Evolutionary conservation across 2,113 vertebrate genomes (phyloP), one percentile per base, ranked within the genome.

Genomic region (Aptenodytes forsteri): DNA sequence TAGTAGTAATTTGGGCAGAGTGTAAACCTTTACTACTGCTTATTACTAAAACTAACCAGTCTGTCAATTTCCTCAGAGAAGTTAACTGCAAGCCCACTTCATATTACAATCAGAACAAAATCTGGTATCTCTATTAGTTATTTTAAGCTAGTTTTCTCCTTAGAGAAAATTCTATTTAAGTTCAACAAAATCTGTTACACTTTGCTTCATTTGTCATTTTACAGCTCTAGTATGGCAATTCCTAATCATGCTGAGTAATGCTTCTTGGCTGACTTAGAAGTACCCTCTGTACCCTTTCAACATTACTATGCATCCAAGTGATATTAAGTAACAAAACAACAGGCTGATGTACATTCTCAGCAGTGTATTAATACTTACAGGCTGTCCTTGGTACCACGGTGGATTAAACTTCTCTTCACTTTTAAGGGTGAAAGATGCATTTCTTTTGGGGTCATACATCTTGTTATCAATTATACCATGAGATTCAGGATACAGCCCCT

Each of bases 391-490:
- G 97, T 99, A 99, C 99, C 99, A 99, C n/a, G 89, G 76, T 1
- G 98, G 91, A 89, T 99, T 98, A 89, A 97, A 98, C 96, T 99
- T 99, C 97, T 99, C 99, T 2, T 94, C 4, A 10, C 25, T 98
- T 97, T 30, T 99, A 69, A 99, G 97, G 56, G 98, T 98, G 97
- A 99, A 99, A 34, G 42, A 97, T 65, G 97, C 92, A 42, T 99
- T 98, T 72, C 95, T 98, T 50, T 86, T 96, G 64, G 99, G 98
- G 38, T 99, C 99, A 75, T 99, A 99, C 98, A 99, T 99, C 97
- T 99, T 99, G 97, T 99, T 99, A 97, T 99, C 99, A 84, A 99
- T 99, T 62, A 99, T 98, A 49, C 99, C 99, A 83, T 99, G 99
- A 58, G 99, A 99, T 97, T 99, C 99, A 20, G 99, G 99, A 97